phyloP scores from a whole-genome alignment of 2,797 vertebrate species.

The Prionace glauca region DNA sequence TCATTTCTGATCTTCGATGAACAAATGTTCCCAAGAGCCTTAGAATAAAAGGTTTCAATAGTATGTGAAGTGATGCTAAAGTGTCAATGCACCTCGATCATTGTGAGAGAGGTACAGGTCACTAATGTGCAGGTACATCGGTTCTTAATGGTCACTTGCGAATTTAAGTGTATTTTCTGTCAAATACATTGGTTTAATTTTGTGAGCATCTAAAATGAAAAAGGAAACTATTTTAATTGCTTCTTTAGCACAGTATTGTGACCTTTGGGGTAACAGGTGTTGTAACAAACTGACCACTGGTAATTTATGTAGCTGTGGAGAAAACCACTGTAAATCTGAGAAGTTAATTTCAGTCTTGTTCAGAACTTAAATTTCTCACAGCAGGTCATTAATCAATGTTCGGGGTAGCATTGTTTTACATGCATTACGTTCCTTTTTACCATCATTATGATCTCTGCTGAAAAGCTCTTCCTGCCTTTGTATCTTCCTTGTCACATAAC shows the following conservation, averaged over 20 bases:
- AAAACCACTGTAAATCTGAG: conserved; percentile 12
- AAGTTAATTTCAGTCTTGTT: conserved; percentile 31
- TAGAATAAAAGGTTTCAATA: not conserved
- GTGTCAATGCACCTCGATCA: not conserved
- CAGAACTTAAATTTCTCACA: conserved; percentile 5
- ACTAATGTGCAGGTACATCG: not conserved
- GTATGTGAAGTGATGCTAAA: not conserved
- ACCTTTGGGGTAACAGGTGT: conserved; percentile 15
- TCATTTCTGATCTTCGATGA: not conserved
- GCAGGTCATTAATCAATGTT: conserved; percentile 25
- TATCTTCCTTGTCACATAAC: not conserved
- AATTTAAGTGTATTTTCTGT: not conserved
- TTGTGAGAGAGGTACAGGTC: not conserved
- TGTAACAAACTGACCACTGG: not conserved
- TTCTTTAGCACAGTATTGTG: conserved; percentile 26
- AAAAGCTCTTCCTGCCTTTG: not conserved
- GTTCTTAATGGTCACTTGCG: not conserved
- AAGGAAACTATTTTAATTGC: conserved; percentile 6
- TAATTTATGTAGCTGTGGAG: conserved; percentile 4
- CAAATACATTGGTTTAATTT: conserved; percentile 6
- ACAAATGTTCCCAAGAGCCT: not conserved
- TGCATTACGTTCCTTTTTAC: not conserved
- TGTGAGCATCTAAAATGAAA: not conserved
- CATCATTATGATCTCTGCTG: not conserved
- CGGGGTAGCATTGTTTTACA: not conserved